Conservation (phyloP, 2,888 invertebrate genomes). For the Aspidiotus rigidus region DNA sequence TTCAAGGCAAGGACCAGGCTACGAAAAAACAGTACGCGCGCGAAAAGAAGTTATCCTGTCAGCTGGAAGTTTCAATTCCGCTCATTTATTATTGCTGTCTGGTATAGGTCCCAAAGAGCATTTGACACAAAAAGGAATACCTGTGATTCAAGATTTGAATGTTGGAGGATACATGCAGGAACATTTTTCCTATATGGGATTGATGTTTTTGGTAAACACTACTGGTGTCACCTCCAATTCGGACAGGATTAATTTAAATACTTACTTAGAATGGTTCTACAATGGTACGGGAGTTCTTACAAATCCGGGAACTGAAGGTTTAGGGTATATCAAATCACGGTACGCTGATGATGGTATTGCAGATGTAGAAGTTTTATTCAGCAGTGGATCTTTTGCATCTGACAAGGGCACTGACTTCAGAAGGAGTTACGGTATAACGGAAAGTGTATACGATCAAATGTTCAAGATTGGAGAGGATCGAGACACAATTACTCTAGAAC, state of each 20-base stretch:
- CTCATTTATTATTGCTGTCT: constrained; percentile 59
- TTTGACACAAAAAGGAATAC: constrained; percentile 50
- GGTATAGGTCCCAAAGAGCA: constrained; percentile 58
- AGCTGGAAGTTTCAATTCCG: constrained; percentile 69
- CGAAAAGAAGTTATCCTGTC: constrained; percentile 55
- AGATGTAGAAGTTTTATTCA: constrained; percentile 60
- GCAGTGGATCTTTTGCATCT: constrained; percentile 52
- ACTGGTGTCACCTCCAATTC: constrained; percentile 35
- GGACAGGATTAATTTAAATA: constrained; percentile 26
- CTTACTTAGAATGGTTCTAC: constrained; percentile 36
- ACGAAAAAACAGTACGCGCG: constrained; percentile 43
- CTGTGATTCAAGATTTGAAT: constrained; percentile 52
- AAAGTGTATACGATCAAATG: constrained; percentile 46
- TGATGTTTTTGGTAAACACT: constrained; percentile 49
- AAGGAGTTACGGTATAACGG: constrained; percentile 44
- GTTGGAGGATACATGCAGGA: constrained; percentile 62
- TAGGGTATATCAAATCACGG: constrained; percentile 53
- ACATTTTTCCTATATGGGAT: constrained; percentile 54
- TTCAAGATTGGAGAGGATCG: constrained; percentile 45
- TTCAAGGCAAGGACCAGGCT: constrained; percentile 40
- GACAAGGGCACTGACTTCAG: constrained; percentile 48
- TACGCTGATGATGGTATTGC: constrained; percentile 48
- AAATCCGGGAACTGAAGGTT: constrained; percentile 50
- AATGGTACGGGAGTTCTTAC: constrained; percentile 44
- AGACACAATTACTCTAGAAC: constrained; percentile 48